A percentile compares a stretch with the other conserved stretches of the same genome.
Evolutionary conservation across 2,113 vertebrate species (phyloP).

Genomic region (Glaucomys volans): DNA sequence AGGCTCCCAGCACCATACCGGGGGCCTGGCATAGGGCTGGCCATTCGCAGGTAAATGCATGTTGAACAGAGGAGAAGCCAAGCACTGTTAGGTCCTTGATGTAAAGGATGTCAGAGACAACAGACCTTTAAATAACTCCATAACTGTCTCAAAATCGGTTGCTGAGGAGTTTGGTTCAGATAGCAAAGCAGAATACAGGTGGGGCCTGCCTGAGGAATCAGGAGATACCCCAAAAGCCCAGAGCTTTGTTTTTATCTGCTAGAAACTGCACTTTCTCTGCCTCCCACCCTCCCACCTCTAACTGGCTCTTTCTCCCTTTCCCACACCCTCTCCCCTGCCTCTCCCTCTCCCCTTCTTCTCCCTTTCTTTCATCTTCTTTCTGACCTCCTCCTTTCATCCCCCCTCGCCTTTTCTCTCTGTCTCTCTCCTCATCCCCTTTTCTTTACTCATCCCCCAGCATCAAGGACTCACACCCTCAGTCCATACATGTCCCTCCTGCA

Average conservation of each 20-base stretch:
- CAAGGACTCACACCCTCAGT: not conserved
- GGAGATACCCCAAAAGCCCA: not conserved
- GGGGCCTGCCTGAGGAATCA: not conserved
- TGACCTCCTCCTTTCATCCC: not conserved
- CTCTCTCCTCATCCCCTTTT: too few relatives aligned
- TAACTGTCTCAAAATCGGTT: too few relatives aligned
- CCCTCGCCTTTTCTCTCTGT: too few relatives aligned
- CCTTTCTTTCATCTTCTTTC: too few relatives aligned
- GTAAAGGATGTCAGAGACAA: not conserved
- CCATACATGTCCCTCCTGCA: not conserved
- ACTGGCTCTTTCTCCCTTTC: not conserved
- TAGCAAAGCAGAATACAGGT: not conserved
- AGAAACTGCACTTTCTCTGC: not conserved
- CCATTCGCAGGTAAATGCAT: accelerated
- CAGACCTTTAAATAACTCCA: not conserved
- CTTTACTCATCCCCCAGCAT: not conserved
- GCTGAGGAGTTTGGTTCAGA: not conserved
- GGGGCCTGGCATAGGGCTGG: not conserved
- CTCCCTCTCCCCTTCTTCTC: too few relatives aligned
- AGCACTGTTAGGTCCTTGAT: accelerated
- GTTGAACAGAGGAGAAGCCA: too few relatives aligned
- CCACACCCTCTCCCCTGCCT: not conserved
- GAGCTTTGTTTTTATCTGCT: not conserved
- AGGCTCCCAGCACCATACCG: not conserved
- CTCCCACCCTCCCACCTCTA: not conserved